These are phyloP conservation scores for Equus quagga DNA, from an alignment of 2,113 vertebrate genomes.

Conservation along the genomic window DNA sequence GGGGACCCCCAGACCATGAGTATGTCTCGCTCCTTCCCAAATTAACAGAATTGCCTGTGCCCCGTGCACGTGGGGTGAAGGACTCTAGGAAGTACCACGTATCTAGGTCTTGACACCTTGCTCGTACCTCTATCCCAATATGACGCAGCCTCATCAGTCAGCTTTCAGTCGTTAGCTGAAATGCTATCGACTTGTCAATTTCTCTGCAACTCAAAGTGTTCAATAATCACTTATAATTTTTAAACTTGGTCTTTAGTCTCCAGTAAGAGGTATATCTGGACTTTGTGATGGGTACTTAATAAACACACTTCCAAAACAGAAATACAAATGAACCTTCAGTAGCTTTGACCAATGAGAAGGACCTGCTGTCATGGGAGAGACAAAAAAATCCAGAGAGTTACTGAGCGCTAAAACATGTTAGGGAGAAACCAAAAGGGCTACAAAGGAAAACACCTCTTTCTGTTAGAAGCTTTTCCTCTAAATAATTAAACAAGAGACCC, in stretches of 20 bases:
- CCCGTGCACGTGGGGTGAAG: not conserved
- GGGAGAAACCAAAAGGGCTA: constrained; percentile 16
- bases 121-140: not conserved
- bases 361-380: not conserved
- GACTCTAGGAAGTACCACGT: not conserved
- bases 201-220: not conserved
- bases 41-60: not conserved
- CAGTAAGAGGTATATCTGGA: not conserved
- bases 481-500: constrained; percentile 72
- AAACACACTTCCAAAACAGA: not conserved
- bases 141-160: not conserved
- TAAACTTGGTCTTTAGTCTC: not conserved
- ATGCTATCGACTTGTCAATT: not conserved
- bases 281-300: constrained; percentile 11
- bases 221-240: not conserved
- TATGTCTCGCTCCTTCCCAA: not conserved
- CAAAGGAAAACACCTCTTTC: constrained; percentile 29
- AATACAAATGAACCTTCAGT: not conserved
- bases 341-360: not conserved
- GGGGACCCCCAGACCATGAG: not conserved
- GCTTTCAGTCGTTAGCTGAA: not conserved
- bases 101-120: not conserved
- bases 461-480: constrained; percentile 35
- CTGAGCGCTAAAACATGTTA: not conserved
- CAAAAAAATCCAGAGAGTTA: not conserved